These are phyloP conservation scores for Stegostoma tigrinum DNA, from an alignment of 2,113 vertebrate species.

Conservation along the genomic window DNA sequence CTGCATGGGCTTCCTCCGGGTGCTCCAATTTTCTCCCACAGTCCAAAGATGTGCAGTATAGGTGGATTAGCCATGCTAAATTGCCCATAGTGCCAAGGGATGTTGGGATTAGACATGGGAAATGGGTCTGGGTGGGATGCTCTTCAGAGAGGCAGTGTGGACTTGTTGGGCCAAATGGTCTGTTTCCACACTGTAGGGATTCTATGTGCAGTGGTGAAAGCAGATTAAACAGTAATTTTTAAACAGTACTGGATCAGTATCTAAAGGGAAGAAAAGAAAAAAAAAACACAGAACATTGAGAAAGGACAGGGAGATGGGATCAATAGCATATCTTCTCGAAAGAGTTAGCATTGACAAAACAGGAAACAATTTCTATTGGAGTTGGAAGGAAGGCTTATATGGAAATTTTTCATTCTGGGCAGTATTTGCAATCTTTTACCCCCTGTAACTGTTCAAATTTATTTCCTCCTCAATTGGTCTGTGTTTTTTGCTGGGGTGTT, in stretches of 20 bases:
- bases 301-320: background rate
- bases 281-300: background rate
- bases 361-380: background rate
- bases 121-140: too few species aligned
- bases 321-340: background rate
- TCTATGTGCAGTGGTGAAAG: background rate
- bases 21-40: too few species aligned
- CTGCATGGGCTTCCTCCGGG: too few species aligned
- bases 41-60: too few species aligned
- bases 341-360: background rate
- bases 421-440: background rate
- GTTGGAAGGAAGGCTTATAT: background rate
- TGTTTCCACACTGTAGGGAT: too few species aligned
- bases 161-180: too few species aligned
- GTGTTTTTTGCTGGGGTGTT: background rate
- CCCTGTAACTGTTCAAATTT: background rate
- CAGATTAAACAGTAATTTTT: background rate
- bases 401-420: background rate
- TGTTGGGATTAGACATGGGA: too few species aligned
- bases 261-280: background rate
- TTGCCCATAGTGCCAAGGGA: too few species aligned
- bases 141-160: too few species aligned
- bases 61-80: too few species aligned
- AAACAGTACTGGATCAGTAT: background rate
- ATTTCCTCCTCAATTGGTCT: background rate